Evolutionary conservation across 1,140 invertebrate genomes (phyloP), one percentile per base, ranked within the genome.

Genomic region (Himalopsyche phryganea): DNA sequence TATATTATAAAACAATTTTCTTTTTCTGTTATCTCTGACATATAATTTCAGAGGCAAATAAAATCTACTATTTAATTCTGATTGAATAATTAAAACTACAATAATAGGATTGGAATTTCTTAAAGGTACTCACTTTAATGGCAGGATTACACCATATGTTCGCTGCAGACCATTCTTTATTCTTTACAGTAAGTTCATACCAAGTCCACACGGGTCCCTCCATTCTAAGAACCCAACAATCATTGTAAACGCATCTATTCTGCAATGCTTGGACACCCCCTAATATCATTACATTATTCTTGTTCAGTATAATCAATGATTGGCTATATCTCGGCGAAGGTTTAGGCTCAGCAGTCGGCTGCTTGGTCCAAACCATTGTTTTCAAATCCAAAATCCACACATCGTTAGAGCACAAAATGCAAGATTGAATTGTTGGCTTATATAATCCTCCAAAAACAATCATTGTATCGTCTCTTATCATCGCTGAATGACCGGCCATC

Each of bases 91-190:
- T n/a, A n/a, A n/a, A n/a, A n/a, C n/a, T n/a, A n/a, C n/a, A n/a
- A n/a, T n/a, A n/a, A n/a, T n/a, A n/a, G n/a, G n/a, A n/a, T n/a
- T n/a, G n/a, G n/a, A n/a, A n/a, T n/a, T 28, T 28, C 3, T 28
- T 28, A 28, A 28, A 5, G 23, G 3, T 5, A 59, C 50, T 32
- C 50, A 66, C 76, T 65, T 68, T 91, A 72, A 92, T 94, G 52
- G 90, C 91, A 57, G 92, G 91, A 80, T 94, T 92, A 75, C 91
- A 94, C 89, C 92, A 95, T 66, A 96, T 86, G 69, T 93, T 89
- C 3, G 87, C 83, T 13, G 92, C 87, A 33, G 86, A 85, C 76
- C 85, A 86, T 67, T 91, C 85, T 64, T 84, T 82, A 71, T 91
- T 87, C 52, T 81, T 75, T 11, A 96, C 82, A 47, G 78, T 82